Evolutionary conservation across 2,888 invertebrate species (phyloP).

Genomic region (Melinopterus prodromus): DNA sequence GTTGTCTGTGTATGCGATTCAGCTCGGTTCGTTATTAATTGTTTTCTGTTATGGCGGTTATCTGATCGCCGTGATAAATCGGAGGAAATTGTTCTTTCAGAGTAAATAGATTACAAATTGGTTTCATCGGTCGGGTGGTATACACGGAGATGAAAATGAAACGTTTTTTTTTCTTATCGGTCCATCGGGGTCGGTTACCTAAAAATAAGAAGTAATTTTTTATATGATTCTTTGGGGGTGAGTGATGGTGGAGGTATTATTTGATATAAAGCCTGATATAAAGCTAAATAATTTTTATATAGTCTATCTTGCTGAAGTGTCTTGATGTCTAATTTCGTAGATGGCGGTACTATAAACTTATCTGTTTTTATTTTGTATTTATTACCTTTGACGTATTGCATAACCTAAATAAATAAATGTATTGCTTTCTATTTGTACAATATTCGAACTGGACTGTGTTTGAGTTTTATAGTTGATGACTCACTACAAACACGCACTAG

Average conservation of each 20-base stretch:
- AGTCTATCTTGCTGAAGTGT: not conserved
- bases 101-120: constrained; percentile 4
- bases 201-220: not conserved
- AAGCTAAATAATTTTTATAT: not conserved
- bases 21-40: constrained; percentile 29
- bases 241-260: not conserved
- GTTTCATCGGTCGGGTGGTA: not conserved
- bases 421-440: too few species aligned
- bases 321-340: too few species aligned
- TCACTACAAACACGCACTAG: too few species aligned
- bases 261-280: not conserved
- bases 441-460: too few species aligned
- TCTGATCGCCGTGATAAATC: constrained; percentile 32
- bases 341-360: too few species aligned
- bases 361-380: too few species aligned
- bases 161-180: not conserved
- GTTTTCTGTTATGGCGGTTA: constrained; percentile 29
- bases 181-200: not conserved
- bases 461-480: too few species aligned
- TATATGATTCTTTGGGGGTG: not conserved
- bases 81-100: constrained; percentile 20
- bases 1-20: not conserved
- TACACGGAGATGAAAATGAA: not conserved
- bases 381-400: too few species aligned
- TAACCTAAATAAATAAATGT: too few species aligned